A percentile compares a stretch with the other conserved stretches of the same genome.
Conservation (phyloP, 2,113 vertebrate genomes). For the Clarias batrachus region DNA sequence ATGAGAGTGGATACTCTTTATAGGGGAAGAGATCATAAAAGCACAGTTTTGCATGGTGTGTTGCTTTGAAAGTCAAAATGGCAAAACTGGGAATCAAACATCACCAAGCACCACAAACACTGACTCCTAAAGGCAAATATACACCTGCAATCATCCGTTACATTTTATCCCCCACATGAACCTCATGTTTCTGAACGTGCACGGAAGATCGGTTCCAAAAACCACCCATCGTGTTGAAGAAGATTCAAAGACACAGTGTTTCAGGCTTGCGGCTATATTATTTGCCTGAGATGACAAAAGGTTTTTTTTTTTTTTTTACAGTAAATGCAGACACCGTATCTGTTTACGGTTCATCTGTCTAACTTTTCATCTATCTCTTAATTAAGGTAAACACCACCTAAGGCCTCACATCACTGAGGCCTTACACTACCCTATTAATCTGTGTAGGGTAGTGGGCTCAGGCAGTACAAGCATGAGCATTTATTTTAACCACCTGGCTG, state of each 20-base stretch:
- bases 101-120: slow-evolving; percentile 1
- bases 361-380: slow-evolving; percentile 28
- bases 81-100: background rate
- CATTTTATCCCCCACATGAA: slow-evolving; percentile 2
- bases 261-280: background rate
- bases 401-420: slow-evolving; percentile 9
- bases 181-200: background rate
- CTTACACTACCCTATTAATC: slow-evolving; percentile 1
- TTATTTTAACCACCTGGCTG: slow-evolving; percentile 35
- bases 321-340: slow-evolving; percentile 16
- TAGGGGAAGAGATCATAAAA: slow-evolving; percentile 6
- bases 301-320: background rate
- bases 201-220: background rate
- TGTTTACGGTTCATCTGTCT: slow-evolving; percentile 13
- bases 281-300: background rate
- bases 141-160: background rate
- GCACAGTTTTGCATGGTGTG: background rate
- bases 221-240: background rate
- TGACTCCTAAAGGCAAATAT: background rate
- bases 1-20: background rate
- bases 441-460: slow-evolving; percentile 11
- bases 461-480: slow-evolving; percentile 1
- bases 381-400: slow-evolving; percentile 18
- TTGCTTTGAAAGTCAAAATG: background rate
- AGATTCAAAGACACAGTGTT: background rate